These are phyloP conservation scores for Cordilura impudica DNA, from an alignment of 2,888 invertebrate genomes.

Conservation along the genomic window DNA sequence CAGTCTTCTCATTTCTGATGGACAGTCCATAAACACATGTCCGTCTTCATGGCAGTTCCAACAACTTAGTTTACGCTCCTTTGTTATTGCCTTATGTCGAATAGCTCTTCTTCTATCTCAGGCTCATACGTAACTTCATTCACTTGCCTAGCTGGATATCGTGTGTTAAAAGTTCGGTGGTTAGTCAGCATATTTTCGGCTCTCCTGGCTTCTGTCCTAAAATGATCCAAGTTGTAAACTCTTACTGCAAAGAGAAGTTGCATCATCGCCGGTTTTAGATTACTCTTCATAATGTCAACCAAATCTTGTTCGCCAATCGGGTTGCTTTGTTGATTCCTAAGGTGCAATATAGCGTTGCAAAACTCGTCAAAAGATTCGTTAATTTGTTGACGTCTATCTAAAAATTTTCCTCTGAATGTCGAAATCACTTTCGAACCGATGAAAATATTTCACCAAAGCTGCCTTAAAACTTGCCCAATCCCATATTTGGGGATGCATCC, in stretches of 20 bases:
- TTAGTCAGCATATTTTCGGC: slow-evolving; percentile 2
- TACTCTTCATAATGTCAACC: slow-evolving; percentile 7
- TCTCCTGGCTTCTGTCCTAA: slow-evolving; percentile 1
- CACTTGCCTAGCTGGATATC: background rate
- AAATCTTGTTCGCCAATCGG: background rate
- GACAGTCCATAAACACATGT: too few species aligned
- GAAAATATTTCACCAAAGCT: background rate
- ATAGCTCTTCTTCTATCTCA: background rate
- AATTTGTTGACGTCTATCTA: background rate
- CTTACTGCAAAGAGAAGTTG: background rate
- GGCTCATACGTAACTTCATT: background rate
- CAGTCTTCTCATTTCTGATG: background rate
- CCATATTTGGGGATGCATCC: background rate
- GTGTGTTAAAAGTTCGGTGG: background rate
- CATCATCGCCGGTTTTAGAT: background rate
- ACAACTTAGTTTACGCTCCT: background rate
- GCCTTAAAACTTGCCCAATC: background rate
- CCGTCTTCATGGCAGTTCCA: background rate
- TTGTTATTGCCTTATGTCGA: background rate
- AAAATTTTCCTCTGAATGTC: background rate
- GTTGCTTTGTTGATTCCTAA: background rate
- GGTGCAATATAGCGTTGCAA: background rate
- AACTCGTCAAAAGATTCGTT: background rate
- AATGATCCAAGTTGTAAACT: background rate
- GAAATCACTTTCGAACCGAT: too few species aligned